phyloP scores from a whole-genome alignment of 2,797 vertebrate genomes.

The Lutra lutra region DNA sequence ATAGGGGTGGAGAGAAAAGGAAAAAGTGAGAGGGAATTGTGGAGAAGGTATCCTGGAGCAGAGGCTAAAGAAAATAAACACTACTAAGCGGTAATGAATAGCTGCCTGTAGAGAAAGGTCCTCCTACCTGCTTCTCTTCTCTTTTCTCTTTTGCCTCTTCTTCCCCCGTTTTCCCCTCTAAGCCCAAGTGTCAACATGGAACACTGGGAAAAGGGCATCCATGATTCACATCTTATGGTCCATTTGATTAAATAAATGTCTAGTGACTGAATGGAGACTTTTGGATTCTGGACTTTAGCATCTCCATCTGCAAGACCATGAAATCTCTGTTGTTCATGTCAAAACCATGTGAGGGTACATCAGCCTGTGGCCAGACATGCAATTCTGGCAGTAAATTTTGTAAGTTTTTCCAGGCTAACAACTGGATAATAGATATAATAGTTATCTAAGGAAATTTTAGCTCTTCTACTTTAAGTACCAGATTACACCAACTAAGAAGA shows the following conservation, averaged over 20 bases:
- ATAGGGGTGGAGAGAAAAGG: neutral
- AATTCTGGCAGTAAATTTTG: constrained; percentile 16
- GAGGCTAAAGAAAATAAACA: neutral
- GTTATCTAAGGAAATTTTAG: constrained; percentile 1
- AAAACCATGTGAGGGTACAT: neutral
- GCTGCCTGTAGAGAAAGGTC: neutral
- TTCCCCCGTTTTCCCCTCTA: fast-evolving
- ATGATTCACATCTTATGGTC: neutral
- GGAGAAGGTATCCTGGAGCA: neutral
- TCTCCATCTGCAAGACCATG: neutral
- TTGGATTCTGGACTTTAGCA: neutral
- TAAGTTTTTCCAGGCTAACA: neutral
- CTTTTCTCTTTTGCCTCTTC: neutral
- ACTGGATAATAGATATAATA: neutral
- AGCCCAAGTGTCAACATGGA: neutral
- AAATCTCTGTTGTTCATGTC: neutral
- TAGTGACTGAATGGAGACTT: neutral
- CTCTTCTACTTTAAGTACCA: constrained; percentile 35
- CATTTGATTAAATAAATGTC: neutral
- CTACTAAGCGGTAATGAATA: neutral
- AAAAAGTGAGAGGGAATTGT: neutral
- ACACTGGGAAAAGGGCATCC: neutral
- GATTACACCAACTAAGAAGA: neutral
- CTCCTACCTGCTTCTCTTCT: neutral
- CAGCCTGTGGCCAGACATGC: neutral